Base-by-base conservation (phyloP, 2,888 invertebrate species). In the Aquatica leii region DNA sequence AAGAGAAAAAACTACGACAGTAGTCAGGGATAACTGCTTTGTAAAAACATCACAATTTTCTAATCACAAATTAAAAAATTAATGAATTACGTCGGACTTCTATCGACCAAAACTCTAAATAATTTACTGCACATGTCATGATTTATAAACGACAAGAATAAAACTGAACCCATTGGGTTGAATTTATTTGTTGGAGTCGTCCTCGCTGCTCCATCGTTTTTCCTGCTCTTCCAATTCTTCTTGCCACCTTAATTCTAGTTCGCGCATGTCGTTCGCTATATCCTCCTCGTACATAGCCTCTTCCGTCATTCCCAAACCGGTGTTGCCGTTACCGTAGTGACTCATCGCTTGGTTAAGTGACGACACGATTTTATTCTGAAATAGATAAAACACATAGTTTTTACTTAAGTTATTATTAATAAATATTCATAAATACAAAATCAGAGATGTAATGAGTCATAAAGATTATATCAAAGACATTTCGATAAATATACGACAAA, bases 261-360 rank as follows among this genome's bases (percentile, higher is more conserved):
- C 86, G 12, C 86, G 82, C 85, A 89, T 89, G 72, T 88, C 88
- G 71, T 88, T 88, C 40, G 88, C 89, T 65, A 90, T 88, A 62
- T 86, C 87, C 65, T 84, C 85, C 73, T 88, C 88, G 70, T 87
- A 87, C 64, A 84, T 85, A 62, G 86, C 87, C 73, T 87, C 86
- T 77, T 87, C 81, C 0, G 75, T 68, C 24, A 76, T 69, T 0
- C 72, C 73, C 24, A 68, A 41, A 31, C 66, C 66, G 12, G 68
- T 46, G 43, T 59, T 66, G 11, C 67, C 65, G 37, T 75, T 77
- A 2, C 73, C 75, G 57, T 77, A 75, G 51, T 72, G 75, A 8
- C 71, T 74, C 71, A 74, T 74, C 4, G 75, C 74, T 65, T 78
- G 77, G 59, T 72, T 77, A 59, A 66, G 24, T 1, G 80, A 78